A percentile compares a stretch with the other conserved stretches of the same genome.
Evolutionary conservation across 1,140 invertebrate genomes (phyloP).

Genomic region (Subanguina moxae): DNA sequence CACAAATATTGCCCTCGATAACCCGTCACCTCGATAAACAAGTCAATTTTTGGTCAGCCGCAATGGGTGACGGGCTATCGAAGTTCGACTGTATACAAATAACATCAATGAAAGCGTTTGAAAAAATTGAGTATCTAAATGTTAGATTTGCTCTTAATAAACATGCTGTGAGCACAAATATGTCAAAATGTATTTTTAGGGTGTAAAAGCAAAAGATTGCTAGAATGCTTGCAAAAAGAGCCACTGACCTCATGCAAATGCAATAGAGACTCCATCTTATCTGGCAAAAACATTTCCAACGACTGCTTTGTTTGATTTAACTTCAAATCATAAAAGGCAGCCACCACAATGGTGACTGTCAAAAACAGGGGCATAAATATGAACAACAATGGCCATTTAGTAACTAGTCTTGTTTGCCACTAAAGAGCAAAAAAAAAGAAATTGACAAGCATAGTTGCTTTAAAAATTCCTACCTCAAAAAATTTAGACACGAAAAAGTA

Average conservation of each 20-base stretch:
- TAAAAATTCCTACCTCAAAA: slow-evolving; percentile 9
- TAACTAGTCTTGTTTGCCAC: slow-evolving; percentile 50
- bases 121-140: no score
- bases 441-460: no score
- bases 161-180: no score
- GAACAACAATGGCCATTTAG: slow-evolving; percentile 46
- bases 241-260: slow-evolving; percentile 19
- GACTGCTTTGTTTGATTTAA: slow-evolving; percentile 46
- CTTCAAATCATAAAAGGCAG: slow-evolving; percentile 39
- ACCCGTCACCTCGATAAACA: no score
- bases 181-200: no score
- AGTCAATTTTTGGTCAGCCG: no score
- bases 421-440: slow-evolving; percentile 17
- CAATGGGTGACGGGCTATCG: no score
- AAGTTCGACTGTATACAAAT: no score
- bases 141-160: no score
- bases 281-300: slow-evolving; percentile 51
- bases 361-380: slow-evolving; percentile 39
- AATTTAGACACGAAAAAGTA: not conserved
- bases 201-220: not conserved
- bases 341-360: slow-evolving; percentile 23
- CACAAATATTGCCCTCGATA: no score
- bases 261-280: slow-evolving; percentile 41
- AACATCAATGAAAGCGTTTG: no score
- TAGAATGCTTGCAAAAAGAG: not conserved